Evolutionary conservation across 2,113 vertebrate genomes (phyloP), one percentile per base, ranked within the genome.

Genomic region (Ardeotis arabs): DNA sequence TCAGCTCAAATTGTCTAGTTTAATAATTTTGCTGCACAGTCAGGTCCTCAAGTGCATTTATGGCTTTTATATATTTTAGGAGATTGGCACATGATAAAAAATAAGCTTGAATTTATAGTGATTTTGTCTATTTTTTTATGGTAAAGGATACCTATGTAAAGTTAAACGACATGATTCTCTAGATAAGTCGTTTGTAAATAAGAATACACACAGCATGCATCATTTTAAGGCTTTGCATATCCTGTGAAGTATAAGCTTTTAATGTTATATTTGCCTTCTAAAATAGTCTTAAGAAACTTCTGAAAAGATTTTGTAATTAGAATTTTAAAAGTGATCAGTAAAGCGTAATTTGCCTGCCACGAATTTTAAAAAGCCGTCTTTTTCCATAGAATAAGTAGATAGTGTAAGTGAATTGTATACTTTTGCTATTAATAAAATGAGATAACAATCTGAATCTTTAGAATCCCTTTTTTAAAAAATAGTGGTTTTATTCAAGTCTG

Each of bases 401-500:
- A 53, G 4, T 39, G 6, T 24, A 91, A 79, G 39, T 66, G 21
- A 60, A 4, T 35, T 68, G 6, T 66, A 45, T 28, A 15, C 15
- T 64, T 79, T 21, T 7, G 4, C 21, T 74, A 24, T 66, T 66
- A 85, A 79, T 58, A 74, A 77, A 73, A 56, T 75, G 19, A 84
- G 15, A 24, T 68, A 72, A 39, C 3, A 67, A 49, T 44, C 35
- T 44, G 16, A 68, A 72, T 60, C 35, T 45, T 86, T 49, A 70
- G 49, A 88, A 87, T 62, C 4, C 33, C 13, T 39, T 6, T 89
- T 81, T 37, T 23, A 55, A 72, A 87, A 88, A 86, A 31, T 2
- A 31, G 0, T 67, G 9, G 0, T 17, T 89, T 89, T 95, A 59
- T 68, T 89, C 0, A 0, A 82, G 23, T 6, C 13, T 73, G 4